Percentiles rank a stretch among this genome's conserved stretches.
phyloP scores from a whole-genome alignment of 2,888 invertebrate species.

The Metalampra italica region DNA sequence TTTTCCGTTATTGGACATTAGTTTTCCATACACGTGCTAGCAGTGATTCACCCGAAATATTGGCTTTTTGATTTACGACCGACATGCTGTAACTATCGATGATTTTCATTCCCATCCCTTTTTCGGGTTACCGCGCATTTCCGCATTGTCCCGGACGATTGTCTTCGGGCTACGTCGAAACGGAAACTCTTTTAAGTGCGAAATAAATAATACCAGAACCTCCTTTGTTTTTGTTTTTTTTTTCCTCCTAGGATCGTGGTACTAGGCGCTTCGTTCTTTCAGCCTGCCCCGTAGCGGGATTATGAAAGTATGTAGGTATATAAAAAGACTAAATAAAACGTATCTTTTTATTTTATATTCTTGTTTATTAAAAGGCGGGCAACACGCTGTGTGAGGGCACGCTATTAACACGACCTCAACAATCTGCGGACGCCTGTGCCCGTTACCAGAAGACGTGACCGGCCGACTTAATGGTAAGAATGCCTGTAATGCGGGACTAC shows the following conservation, averaged over 20 bases:
- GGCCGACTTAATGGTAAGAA: conserved; percentile 1
- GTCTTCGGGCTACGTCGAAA: neutral
- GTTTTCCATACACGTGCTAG: conserved; percentile 5
- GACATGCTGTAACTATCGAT: conserved; percentile 4
- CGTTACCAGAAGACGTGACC: conserved; percentile 6
- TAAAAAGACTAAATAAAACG: too few relatives aligned
- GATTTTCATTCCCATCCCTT: neutral
- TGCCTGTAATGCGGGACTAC: neutral
- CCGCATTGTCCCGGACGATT: neutral
- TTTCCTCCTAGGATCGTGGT: too few relatives aligned
- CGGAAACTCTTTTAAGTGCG: neutral
- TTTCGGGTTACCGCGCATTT: neutral
- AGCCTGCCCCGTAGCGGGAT: too few relatives aligned
- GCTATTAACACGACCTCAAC: conserved; percentile 2
- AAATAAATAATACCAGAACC: too few relatives aligned
- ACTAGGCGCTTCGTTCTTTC: too few relatives aligned
- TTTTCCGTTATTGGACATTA: neutral
- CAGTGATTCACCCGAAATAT: conserved; percentile 8
- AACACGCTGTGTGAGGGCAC: neutral
- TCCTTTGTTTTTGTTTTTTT: too few relatives aligned
- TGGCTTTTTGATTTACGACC: conserved; percentile 7
- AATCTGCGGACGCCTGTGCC: conserved; percentile 9
- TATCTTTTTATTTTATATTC: too few relatives aligned
- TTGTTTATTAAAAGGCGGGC: neutral
- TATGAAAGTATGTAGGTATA: too few relatives aligned